phyloP scores from a whole-genome alignment of 2,113 vertebrate genomes.

The Erpornis zantholeuca region DNA sequence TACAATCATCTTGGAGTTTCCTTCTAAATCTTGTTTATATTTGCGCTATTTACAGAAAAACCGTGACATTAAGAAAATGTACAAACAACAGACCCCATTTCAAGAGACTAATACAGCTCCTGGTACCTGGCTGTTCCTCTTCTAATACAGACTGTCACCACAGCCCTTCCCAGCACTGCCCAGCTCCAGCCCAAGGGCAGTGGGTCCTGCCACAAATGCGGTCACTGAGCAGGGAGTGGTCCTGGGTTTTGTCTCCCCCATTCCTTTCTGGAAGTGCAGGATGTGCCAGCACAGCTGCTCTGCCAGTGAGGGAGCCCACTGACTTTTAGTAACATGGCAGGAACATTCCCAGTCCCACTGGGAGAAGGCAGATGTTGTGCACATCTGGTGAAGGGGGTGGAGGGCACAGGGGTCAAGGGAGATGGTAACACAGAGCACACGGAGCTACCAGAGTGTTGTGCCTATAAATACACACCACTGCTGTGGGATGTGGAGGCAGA shows the following conservation, averaged over 20 bases:
- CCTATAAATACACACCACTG: neutral
- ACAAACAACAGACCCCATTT: neutral
- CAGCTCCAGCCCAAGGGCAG: neutral
- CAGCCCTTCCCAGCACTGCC: fast-evolving
- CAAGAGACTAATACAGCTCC: neutral
- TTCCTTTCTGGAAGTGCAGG: fast-evolving
- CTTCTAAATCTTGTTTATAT: neutral
- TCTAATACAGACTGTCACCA: too few relatives aligned
- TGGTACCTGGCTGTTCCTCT: fast-evolving
- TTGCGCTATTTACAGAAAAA: neutral
- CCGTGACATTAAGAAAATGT: neutral
- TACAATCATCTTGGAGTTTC: neutral
- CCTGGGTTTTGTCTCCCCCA: neutral
- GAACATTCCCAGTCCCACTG: neutral
- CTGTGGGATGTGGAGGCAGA: neutral
- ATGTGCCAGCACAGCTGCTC: neutral
- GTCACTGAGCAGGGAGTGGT: neutral
- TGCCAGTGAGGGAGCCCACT: neutral
- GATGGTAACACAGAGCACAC: neutral
- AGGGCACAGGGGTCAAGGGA: neutral
- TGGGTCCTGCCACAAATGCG: fast-evolving
- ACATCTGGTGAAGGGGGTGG: neutral
- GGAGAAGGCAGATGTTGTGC: neutral
- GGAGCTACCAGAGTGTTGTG: fast-evolving
- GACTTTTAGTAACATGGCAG: neutral